A percentile compares a stretch with the other conserved stretches of the same genome.
phyloP scores from a whole-genome alignment of 2,797 vertebrate genomes.

The Pangasius djambal region DNA sequence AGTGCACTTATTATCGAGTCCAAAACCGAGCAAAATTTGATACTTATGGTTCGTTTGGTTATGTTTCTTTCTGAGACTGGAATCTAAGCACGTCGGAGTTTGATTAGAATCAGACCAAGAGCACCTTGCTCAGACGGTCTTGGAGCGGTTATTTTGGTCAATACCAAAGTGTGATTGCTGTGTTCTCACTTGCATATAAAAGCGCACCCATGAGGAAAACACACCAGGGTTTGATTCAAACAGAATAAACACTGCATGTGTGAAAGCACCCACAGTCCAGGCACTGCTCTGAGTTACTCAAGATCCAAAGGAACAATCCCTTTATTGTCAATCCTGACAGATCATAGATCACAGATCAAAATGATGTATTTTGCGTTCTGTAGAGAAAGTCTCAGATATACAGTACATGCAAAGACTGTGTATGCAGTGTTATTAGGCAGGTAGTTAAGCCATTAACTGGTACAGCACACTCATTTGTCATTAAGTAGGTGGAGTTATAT shows the following conservation, averaged over 20 bases:
- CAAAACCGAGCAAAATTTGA: no score
- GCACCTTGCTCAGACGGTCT: background rate
- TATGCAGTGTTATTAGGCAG: background rate
- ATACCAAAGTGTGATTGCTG: background rate
- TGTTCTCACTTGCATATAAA: background rate
- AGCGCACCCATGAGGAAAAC: background rate
- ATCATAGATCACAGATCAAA: no score
- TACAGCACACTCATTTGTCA: background rate
- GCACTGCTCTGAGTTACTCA: background rate
- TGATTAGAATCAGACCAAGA: background rate
- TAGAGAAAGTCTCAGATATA: background rate
- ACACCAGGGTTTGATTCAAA: background rate
- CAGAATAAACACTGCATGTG: background rate
- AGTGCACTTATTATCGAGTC: background rate
- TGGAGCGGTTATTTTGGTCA: background rate
- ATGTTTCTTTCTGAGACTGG: background rate
- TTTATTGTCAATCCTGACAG: background rate
- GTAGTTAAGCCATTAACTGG: background rate
- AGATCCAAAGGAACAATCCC: background rate
- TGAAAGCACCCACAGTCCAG: background rate
- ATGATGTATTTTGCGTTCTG: background rate
- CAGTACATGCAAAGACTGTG: no score
- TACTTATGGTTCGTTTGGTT: background rate
- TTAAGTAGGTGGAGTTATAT: background rate
- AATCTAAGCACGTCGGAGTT: background rate